Conservation (phyloP, 1,140 invertebrate genomes). For the Lysiphlebus fabarum region DNA sequence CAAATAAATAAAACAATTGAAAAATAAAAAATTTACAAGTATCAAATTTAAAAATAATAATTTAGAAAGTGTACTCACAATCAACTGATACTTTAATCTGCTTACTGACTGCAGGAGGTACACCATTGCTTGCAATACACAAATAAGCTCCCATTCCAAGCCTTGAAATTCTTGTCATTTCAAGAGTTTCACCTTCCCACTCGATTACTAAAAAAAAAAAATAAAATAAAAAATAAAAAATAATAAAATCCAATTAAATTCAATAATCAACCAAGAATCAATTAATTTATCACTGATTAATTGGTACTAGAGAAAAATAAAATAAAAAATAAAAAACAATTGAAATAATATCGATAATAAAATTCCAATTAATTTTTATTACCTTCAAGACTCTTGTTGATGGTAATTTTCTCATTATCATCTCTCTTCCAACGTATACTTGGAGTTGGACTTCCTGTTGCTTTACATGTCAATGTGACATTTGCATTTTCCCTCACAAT, state of each 20-base stretch:
- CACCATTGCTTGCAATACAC: conserved; percentile 77
- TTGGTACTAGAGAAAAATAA: background rate
- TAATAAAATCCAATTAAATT: conserved; percentile 2
- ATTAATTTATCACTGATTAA: background rate
- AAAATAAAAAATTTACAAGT: background rate
- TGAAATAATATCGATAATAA: background rate
- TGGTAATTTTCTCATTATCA: conserved; percentile 76
- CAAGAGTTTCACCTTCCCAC: conserved; percentile 79
- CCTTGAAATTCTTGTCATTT: conserved; percentile 80
- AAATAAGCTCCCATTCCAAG: conserved; percentile 88
- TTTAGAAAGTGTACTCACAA: conserved; percentile 69
- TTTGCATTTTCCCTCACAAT: conserved; percentile 88
- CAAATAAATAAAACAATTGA: too few relatives aligned
- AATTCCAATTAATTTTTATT: conserved; percentile 32
- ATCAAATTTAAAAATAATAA: background rate
- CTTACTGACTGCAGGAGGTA: conserved; percentile 80
- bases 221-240: conserved; percentile 8
- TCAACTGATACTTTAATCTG: conserved; percentile 90
- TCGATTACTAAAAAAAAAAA: conserved; percentile 64
- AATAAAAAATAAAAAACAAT: background rate
- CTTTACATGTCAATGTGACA: conserved; percentile 82
- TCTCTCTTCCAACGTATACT: conserved; percentile 88
- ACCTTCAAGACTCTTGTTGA: conserved; percentile 80
- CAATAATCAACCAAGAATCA: conserved; percentile 13
- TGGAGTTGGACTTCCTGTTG: conserved; percentile 83